A percentile compares a stretch with the other conserved stretches of the same genome.
phyloP scores from a whole-genome alignment of 2,113 vertebrate genomes.

The Equus przewalskii region DNA sequence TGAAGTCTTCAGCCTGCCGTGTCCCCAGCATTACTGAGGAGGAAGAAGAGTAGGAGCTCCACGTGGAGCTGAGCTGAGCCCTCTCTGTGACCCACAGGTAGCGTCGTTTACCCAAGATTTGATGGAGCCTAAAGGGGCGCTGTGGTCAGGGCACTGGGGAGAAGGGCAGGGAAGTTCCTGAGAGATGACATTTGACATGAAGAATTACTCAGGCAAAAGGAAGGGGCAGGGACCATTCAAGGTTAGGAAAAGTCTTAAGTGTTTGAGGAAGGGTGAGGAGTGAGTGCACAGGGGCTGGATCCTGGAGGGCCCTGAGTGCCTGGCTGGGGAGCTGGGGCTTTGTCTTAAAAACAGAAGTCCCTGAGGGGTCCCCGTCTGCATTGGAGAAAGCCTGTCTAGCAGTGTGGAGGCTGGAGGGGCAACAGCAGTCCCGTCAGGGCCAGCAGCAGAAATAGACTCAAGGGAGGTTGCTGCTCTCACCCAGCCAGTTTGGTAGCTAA shows the following conservation, averaged over 20 bases:
- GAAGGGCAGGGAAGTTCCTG: background rate
- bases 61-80: background rate
- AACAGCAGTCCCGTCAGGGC: background rate
- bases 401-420: background rate
- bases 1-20: background rate
- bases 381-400: background rate
- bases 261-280: background rate
- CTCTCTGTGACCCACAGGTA: accelerated
- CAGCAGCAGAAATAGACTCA: background rate
- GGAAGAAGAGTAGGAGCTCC: too few species aligned
- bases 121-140: too few species aligned
- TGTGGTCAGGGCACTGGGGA: background rate
- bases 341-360: background rate
- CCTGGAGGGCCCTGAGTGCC: background rate
- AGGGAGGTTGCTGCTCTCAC: background rate
- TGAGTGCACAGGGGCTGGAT: too few species aligned
- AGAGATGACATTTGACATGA: background rate
- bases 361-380: background rate
- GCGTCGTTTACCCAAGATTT: background rate
- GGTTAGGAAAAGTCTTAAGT: background rate
- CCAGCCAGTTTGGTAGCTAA: background rate
- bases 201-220: background rate
- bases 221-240: background rate
- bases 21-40: background rate
- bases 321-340: background rate